Percentiles rank a stretch among this genome's conserved stretches.
These are phyloP conservation scores for Cyclura pinguis DNA, from an alignment of 2,797 vertebrate species.

Conservation along the genomic window DNA sequence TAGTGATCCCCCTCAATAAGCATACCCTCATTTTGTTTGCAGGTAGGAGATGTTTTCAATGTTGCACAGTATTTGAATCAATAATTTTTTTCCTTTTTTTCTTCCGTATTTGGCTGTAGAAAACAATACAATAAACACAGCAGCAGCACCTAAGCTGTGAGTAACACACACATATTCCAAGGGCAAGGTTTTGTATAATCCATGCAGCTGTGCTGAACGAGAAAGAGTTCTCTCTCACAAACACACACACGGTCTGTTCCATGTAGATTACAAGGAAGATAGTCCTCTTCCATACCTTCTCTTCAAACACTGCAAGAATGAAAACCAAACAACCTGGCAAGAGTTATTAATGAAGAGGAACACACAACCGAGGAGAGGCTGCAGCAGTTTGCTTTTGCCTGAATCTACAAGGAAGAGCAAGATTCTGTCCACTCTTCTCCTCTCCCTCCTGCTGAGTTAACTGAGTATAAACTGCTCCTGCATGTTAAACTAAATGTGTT, in stretches of 20 bases:
- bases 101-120: background rate
- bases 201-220: background rate
- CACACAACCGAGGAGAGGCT: too few species aligned
- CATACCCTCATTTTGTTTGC: background rate
- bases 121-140: background rate
- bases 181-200: background rate
- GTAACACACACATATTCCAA: background rate
- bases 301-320: too few species aligned
- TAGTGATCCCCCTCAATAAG: background rate
- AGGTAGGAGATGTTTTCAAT: background rate
- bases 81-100: background rate
- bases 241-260: background rate
- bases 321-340: too few species aligned
- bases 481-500: too few species aligned
- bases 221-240: background rate
- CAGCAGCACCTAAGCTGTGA: background rate
- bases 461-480: too few species aligned
- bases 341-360: too few species aligned
- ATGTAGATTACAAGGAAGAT: background rate
- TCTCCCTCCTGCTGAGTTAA: too few species aligned
- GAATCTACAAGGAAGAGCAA: too few species aligned
- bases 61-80: background rate
- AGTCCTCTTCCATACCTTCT: too few species aligned
- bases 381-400: too few species aligned
- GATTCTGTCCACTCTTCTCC: too few species aligned